Base-by-base conservation (phyloP, 2,888 invertebrate genomes). In the Mythimna impura region DNA sequence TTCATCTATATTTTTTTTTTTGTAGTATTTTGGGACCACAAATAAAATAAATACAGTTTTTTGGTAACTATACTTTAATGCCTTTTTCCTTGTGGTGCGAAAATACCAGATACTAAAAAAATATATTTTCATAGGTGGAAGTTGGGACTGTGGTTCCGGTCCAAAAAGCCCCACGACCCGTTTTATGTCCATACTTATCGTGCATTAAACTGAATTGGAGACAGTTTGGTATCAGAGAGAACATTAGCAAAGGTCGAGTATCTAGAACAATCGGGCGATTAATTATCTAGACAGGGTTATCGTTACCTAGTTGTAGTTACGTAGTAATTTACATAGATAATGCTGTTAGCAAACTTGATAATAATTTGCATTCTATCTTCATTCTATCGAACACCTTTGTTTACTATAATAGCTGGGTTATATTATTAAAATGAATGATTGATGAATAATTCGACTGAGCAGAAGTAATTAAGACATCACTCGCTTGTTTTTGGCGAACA, bases 231-330 rank as follows among this genome's bases (percentile, higher is more conserved):
- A 80, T 74, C 75, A 52, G n/a, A 43, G 20, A 61, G 73, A 65
- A 64, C 57, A 63, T 73, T 74, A 79, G 63, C 50, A 64, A 50
- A 74, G 76, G 76, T 76, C 79, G 25, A 75, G 58, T 76, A 79
- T 71, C 76, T 76, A 50, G 79, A 66, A 76, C 79, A 76, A 76
- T 71, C 40, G 14, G 25, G 34, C 54, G 52, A 80, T 79, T 62
- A 80, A 79, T 79, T 80, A 76, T 65, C 67, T 25, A 22, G 76
- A 68, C 67, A 36, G 47, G 47, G 76, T 67, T 79, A 79, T 80
- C 80, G 57, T 40, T 57, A 55, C 40, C n/a, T 80, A 61, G 34
- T 10, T 58, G 52, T 66, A 66, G 43, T 20, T 58, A 55, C 17
- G 50, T 25, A 30, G 25, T 70, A 58, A 76, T 58, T 79, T 67